Conservation (phyloP, 2,888 invertebrate genomes). For the Mycalesis mineus region DNA sequence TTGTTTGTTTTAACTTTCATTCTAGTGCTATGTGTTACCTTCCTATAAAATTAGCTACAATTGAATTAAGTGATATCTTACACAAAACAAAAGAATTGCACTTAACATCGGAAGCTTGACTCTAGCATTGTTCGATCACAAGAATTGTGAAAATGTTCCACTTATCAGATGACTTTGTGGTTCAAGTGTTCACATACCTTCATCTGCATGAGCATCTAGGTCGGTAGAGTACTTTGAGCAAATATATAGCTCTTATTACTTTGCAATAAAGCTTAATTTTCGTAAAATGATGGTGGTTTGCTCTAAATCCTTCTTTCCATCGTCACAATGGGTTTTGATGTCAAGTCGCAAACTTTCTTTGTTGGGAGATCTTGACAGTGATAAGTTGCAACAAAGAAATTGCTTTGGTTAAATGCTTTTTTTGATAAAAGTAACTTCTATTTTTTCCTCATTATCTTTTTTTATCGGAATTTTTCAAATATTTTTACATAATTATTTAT, state of each 20-base stretch:
- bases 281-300: neutral
- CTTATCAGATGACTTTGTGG: constrained; percentile 39
- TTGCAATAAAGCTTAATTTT: constrained; percentile 9
- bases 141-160: constrained; percentile 46
- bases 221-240: constrained; percentile 13
- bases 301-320: constrained; percentile 43
- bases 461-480: too few species aligned
- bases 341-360: constrained; percentile 36
- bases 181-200: constrained; percentile 46
- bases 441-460: neutral
- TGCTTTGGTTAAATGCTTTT: neutral
- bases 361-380: constrained; percentile 27
- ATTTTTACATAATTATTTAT: too few species aligned
- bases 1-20: neutral
- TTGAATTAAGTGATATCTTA: constrained; percentile 6
- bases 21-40: neutral
- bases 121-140: constrained; percentile 24
- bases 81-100: constrained; percentile 25
- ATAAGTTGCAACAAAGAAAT: constrained; percentile 12
- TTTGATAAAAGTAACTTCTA: neutral
- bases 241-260: constrained; percentile 5
- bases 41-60: neutral
- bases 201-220: constrained; percentile 33
- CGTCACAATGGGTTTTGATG: constrained; percentile 45
- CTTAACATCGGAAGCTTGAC: constrained; percentile 16